Conservation (phyloP, 2,888 invertebrate species). For the Dicyrtomina minuta region DNA sequence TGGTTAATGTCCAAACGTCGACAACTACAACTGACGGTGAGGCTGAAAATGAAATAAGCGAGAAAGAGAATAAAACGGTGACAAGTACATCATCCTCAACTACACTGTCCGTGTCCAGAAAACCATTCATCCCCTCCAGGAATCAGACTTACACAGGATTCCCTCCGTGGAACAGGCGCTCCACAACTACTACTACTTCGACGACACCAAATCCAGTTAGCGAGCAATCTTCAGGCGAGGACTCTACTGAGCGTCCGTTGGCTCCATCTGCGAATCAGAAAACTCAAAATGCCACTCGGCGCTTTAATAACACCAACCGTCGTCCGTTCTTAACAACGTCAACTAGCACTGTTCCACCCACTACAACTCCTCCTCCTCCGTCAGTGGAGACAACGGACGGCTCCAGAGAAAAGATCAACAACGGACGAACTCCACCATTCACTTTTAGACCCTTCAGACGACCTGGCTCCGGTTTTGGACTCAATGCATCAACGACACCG, state of each 20-base stretch:
- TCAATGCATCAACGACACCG: constrained; percentile 4
- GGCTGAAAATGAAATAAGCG: constrained; percentile 7
- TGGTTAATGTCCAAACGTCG: neutral
- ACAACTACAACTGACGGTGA: constrained; percentile 11
- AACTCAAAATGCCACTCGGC: neutral
- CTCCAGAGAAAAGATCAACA: constrained; percentile 38
- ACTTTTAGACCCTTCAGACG: constrained; percentile 46
- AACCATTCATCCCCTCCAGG: constrained; percentile 49
- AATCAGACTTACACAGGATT: constrained; percentile 37
- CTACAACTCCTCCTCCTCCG: neutral
- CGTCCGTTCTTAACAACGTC: too few relatives aligned
- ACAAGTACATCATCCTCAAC: constrained; percentile 3
- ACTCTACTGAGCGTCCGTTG: too few relatives aligned
- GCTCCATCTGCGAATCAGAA: neutral
- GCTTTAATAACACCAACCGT: too few relatives aligned
- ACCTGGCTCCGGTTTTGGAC: constrained; percentile 30
- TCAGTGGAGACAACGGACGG: constrained; percentile 34
- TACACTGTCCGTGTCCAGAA: constrained; percentile 21
- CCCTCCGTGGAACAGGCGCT: constrained; percentile 47
- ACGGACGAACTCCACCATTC: neutral
- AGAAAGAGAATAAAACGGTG: neutral
- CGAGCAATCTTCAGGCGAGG: too few relatives aligned
- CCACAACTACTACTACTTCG: constrained; percentile 31
- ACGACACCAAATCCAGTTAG: neutral
- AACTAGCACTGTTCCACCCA: neutral